A percentile compares a stretch with the other conserved stretches of the same genome.
Conservation (phyloP, 2,888 invertebrate species). For the Microplitis manilae region DNA sequence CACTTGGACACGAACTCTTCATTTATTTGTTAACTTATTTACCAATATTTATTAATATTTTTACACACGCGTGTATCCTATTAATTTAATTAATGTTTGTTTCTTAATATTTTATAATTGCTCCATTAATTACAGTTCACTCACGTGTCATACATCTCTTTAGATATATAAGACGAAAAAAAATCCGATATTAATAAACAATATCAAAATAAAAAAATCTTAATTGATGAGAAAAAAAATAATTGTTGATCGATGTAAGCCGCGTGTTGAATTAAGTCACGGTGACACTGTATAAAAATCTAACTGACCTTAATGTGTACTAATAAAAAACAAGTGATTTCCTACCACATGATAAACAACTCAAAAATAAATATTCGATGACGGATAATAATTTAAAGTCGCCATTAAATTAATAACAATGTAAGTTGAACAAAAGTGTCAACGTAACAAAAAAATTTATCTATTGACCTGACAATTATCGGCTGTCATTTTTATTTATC, state of each 20-base stretch:
- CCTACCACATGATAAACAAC: slow-evolving; percentile 40
- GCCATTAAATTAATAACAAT: slow-evolving; percentile 1
- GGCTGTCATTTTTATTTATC: background rate
- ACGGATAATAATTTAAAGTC: background rate
- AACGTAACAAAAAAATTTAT: slow-evolving; percentile 4
- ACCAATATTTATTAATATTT: slow-evolving; percentile 41
- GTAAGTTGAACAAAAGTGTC: slow-evolving; percentile 9
- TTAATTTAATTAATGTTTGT: slow-evolving; percentile 35
- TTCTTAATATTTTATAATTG: slow-evolving; percentile 20
- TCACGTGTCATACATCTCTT: background rate
- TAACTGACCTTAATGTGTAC: slow-evolving; percentile 66
- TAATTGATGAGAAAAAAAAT: slow-evolving; percentile 27
- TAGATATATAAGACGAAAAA: slow-evolving; percentile 25
- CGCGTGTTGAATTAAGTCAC: slow-evolving; percentile 49
- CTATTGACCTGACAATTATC: background rate
- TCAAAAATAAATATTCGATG: background rate
- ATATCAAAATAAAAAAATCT: slow-evolving; percentile 26
- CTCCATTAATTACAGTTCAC: slow-evolving; percentile 19
- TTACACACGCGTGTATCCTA: slow-evolving; percentile 33
- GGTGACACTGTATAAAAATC: slow-evolving; percentile 67
- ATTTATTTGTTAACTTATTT: slow-evolving; percentile 17
- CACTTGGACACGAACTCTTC: slow-evolving; percentile 60
- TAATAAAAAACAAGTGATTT: slow-evolving; percentile 60
- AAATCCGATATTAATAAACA: slow-evolving; percentile 29
- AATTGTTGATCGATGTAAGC: slow-evolving; percentile 45